Base-by-base conservation (phyloP, 2,113 vertebrate genomes). In the Callopanchax toddi region DNA sequence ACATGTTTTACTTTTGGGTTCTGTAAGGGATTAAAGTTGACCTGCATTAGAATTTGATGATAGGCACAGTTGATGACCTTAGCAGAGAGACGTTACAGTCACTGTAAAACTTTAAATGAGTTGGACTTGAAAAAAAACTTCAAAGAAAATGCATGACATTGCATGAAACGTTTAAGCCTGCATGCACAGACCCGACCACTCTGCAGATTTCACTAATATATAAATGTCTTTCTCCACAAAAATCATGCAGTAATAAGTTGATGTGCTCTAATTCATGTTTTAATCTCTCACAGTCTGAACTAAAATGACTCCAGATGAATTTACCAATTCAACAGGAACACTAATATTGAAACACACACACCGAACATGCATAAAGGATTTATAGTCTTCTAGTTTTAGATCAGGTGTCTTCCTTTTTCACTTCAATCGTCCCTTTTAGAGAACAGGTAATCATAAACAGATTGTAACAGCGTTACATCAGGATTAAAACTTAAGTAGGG, bases 351-450 rank as follows among this genome's bases (percentile, higher is more conserved):
- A 3, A 36, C 34, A 50, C 50, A 26, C 2, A 32, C 3, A 51
- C 20, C 45, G 26, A 54, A 44, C 34, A 32, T 45, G 49, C 42
- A 62, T 58, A 62, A 36, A 50, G 32, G 8, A 8, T 32, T 32
- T 36, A 8, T 8, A 36, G 2, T 36, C 11, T 36, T 36, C 34
- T 11, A 8, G 9, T 36, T 36, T 36, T 36, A 2, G 2, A 83
- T 78, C 18, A 67, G 60, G 49, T 12, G 67, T 78, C 76, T 20
- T 75, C 77, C 80, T 75, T 59, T 64, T 42, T 42, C 70, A 85
- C 61, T 83, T 71, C 67, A 83, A 83, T 77, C 48, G 48, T 65
- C 64, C 73, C 64, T 70, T 78, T 49, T 15, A 15, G 69, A 75
- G 43, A 60, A 59, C 62, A 60, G 76, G n/a, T n/a, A n/a, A n/a